Conservation (phyloP, 2,797 vertebrate species). For the Protosalanx chinensis region DNA sequence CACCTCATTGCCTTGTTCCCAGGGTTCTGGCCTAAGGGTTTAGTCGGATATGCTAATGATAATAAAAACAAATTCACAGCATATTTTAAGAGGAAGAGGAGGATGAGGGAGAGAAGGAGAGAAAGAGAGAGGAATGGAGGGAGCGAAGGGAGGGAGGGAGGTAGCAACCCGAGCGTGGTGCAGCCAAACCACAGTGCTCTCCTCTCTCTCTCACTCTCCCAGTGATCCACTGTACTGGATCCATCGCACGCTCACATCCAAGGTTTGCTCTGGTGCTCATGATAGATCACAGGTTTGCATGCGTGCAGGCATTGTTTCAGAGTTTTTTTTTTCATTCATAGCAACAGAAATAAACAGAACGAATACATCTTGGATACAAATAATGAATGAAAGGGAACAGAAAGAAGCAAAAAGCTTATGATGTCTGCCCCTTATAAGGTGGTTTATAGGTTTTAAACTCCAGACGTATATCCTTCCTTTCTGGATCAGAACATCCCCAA, state of each 20-base stretch:
- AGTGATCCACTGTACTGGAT: background rate
- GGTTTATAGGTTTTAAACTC: too few relatives aligned
- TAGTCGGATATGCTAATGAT: background rate
- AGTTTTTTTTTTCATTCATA: too few relatives aligned
- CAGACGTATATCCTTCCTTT: background rate
- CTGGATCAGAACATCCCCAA: background rate
- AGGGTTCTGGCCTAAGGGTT: background rate
- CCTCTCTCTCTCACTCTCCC: background rate
- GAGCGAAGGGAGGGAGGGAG: conserved; percentile 4
- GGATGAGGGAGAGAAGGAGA: background rate
- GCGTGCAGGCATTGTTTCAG: too few relatives aligned
- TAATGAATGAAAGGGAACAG: too few relatives aligned
- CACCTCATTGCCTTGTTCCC: background rate
- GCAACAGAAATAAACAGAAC: too few relatives aligned
- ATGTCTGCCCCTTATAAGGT: too few relatives aligned
- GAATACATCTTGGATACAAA: too few relatives aligned
- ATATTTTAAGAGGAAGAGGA: background rate
- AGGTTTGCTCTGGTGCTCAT: background rate
- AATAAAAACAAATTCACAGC: background rate
- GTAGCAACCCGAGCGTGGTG: background rate
- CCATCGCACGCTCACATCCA: background rate
- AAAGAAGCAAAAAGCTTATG: too few relatives aligned
- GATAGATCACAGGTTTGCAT: background rate
- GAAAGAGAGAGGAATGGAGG: too few relatives aligned
- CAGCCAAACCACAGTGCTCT: background rate